These are phyloP conservation scores for Enteromius thamalakanensis DNA, from an alignment of 2,797 vertebrate species.

Conservation along the genomic window DNA sequence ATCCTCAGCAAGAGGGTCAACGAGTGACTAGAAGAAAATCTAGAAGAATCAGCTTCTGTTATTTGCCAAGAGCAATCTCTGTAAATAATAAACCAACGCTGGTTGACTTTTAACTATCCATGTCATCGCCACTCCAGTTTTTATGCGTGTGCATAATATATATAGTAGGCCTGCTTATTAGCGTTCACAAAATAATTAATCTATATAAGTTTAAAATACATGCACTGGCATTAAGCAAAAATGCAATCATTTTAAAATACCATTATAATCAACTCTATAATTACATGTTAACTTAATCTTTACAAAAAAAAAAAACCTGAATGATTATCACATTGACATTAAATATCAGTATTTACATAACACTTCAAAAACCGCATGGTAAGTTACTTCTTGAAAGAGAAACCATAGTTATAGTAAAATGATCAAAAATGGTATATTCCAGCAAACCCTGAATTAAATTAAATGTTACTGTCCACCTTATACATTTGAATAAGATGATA, in stretches of 20 bases:
- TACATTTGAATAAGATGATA: neutral
- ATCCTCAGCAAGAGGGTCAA: neutral
- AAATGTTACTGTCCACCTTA: too few relatives aligned
- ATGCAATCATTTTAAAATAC: neutral
- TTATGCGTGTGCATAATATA: neutral
- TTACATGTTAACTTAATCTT: neutral
- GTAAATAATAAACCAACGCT: constrained; percentile 27
- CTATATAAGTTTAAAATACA: neutral
- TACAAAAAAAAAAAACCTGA: neutral
- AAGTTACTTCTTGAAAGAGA: too few relatives aligned
- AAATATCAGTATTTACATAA: neutral
- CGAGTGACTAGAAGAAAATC: neutral
- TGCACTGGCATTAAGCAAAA: neutral
- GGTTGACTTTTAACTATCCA: neutral
- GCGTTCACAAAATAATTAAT: neutral
- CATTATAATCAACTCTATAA: neutral
- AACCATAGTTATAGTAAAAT: neutral
- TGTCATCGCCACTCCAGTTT: neutral
- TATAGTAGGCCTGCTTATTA: neutral
- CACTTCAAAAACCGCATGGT: neutral
- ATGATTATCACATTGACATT: neutral
- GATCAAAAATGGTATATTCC: neutral
- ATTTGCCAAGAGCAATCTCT: neutral
- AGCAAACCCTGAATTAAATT: neutral
- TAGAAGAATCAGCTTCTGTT: neutral